Evolutionary conservation across 2,888 invertebrate genomes (phyloP).

Genomic region (Lasioglossum oenotherae): DNA sequence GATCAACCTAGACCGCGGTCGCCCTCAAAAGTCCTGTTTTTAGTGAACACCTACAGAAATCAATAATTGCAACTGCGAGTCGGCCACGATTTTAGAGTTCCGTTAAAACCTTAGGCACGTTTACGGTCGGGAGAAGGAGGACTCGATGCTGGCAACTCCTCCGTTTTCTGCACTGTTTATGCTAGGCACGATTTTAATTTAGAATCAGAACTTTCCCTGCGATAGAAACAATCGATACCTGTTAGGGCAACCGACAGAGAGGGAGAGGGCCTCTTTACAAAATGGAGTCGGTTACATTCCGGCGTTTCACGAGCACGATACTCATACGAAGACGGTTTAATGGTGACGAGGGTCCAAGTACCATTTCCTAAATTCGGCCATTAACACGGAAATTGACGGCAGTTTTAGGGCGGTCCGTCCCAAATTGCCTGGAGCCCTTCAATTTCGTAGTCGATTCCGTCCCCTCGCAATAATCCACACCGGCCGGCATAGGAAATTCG

Average conservation of each 20-base stretch:
- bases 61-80: neutral
- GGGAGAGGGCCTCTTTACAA: neutral
- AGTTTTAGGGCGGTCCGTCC: slow-evolving; percentile 69
- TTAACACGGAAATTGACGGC: slow-evolving; percentile 70
- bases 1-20: no score
- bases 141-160: neutral
- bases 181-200: slow-evolving; percentile 55
- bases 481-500: slow-evolving; percentile 40
- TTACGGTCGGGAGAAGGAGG: neutral
- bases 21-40: no score
- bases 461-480: slow-evolving; percentile 74
- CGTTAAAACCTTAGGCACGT: slow-evolving; percentile 40
- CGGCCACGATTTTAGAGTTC: neutral
- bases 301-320: neutral
- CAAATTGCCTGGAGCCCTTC: slow-evolving; percentile 75
- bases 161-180: slow-evolving; percentile 22
- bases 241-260: neutral
- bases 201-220: slow-evolving; percentile 37
- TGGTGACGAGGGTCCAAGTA: slow-evolving; percentile 68
- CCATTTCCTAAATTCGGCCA: slow-evolving; percentile 68
- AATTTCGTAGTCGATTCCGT: slow-evolving; percentile 75
- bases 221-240: slow-evolving; percentile 47
- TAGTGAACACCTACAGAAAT: neutral
- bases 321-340: slow-evolving; percentile 46
- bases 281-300: slow-evolving; percentile 44